Evolutionary conservation across 1,140 invertebrate species (phyloP).

Genomic region (Euglossa dilemma): DNA sequence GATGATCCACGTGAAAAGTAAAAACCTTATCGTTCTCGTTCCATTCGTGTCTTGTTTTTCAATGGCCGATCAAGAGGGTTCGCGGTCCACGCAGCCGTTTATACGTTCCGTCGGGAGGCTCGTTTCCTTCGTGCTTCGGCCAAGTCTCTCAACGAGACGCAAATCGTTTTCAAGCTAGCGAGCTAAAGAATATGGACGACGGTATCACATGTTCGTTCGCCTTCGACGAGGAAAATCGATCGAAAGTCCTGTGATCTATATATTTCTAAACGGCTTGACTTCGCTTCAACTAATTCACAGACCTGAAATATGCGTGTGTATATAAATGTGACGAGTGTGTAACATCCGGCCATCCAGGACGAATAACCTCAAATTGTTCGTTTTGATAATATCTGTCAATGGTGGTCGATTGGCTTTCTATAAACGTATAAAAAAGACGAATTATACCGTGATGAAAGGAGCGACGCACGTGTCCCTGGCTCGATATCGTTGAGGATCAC

Average conservation of each 20-base stretch:
- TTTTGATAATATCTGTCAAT: neutral
- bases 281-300: neutral
- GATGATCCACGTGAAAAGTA: slow-evolving; percentile 15
- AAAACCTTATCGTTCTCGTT: neutral
- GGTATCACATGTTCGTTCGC: neutral
- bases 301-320: neutral
- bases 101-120: neutral
- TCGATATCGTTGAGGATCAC: slow-evolving; percentile 8
- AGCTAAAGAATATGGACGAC: neutral
- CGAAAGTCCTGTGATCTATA: neutral
- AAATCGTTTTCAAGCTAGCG: slow-evolving; percentile 5
- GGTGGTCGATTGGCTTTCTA: slow-evolving; percentile 19
- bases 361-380: neutral
- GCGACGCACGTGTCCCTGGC: slow-evolving; percentile 5
- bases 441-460: slow-evolving; percentile 41
- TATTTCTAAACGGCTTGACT: neutral
- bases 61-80: neutral
- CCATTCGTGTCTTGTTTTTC: neutral
- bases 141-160: too few relatives aligned
- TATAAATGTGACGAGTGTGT: neutral
- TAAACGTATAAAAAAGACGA: slow-evolving; percentile 65
- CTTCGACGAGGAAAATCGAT: neutral
- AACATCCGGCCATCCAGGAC: neutral
- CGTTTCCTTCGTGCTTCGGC: neutral
- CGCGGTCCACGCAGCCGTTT: neutral